Conservation (phyloP, 2,113 vertebrate species). For the Azemiops feae region DNA sequence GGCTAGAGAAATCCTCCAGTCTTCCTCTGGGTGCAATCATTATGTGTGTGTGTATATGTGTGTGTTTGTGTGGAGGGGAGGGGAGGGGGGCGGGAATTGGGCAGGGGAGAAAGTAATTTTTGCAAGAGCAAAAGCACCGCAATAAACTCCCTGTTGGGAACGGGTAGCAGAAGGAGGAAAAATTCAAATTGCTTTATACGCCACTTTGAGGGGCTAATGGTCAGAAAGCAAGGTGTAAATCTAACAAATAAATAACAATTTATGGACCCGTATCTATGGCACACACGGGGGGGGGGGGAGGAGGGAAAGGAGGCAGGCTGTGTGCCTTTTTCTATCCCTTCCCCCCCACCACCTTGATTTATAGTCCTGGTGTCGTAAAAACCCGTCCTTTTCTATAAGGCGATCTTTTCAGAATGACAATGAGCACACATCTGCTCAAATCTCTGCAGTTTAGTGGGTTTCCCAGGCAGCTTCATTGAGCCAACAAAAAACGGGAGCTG, state of each 20-base stretch:
- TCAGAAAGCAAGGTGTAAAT: neutral
- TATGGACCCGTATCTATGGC: neutral
- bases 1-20: neutral
- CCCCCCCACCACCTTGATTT: neutral
- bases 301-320: neutral
- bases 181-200: neutral
- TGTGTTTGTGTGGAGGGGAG: neutral
- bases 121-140: neutral
- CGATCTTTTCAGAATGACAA: neutral
- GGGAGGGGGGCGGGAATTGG: neutral
- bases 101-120: neutral
- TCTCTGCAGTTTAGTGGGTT: neutral
- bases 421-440: neutral
- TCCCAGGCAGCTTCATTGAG: neutral
- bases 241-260: neutral
- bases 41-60: rapidly evolving
- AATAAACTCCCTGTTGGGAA: neutral
- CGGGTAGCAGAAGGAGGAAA: neutral
- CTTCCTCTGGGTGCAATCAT: neutral
- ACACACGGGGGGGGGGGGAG: neutral
- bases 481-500: neutral
- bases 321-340: neutral
- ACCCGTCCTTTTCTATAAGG: neutral
- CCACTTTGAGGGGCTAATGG: neutral
- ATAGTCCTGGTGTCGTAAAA: neutral